These are phyloP conservation scores for Drymodes brunneopygia DNA, from an alignment of 2,113 vertebrate species.

Conservation along the genomic window DNA sequence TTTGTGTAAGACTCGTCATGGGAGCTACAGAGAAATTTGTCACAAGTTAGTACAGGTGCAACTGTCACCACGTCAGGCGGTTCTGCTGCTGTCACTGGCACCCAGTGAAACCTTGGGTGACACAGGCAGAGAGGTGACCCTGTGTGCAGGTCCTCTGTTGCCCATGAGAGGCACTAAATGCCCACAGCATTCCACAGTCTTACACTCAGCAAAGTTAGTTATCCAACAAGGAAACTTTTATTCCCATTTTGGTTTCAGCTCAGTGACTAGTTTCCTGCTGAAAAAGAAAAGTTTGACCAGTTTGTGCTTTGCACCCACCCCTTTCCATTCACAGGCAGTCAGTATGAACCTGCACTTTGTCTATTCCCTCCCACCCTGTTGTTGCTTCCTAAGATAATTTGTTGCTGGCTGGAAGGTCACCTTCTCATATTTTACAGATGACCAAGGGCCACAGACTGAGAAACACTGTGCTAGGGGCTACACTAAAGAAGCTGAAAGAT, in stretches of 20 bases:
- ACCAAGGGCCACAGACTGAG: not conserved
- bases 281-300: not conserved
- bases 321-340: not conserved
- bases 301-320: not conserved
- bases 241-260: not conserved
- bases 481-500: not conserved
- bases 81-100: not conserved
- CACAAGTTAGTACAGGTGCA: not conserved
- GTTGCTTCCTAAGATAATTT: not conserved
- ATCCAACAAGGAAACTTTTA: not conserved
- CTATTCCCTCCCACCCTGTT: not conserved
- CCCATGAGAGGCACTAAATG: not conserved
- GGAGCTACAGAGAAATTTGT: constrained; percentile 36
- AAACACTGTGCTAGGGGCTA: not conserved
- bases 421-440: not conserved
- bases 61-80: accelerated
- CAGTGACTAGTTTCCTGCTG: not conserved
- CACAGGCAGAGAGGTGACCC: not conserved
- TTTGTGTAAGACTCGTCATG: not conserved
- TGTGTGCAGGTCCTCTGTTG: not conserved
- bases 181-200: not conserved
- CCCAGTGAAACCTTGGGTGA: not conserved
- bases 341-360: not conserved
- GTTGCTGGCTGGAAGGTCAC: not conserved
- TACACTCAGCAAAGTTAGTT: not conserved